Evolutionary conservation across 2,113 vertebrate species (phyloP), one percentile per base, ranked within the genome.

Genomic region (Butorides virescens): DNA sequence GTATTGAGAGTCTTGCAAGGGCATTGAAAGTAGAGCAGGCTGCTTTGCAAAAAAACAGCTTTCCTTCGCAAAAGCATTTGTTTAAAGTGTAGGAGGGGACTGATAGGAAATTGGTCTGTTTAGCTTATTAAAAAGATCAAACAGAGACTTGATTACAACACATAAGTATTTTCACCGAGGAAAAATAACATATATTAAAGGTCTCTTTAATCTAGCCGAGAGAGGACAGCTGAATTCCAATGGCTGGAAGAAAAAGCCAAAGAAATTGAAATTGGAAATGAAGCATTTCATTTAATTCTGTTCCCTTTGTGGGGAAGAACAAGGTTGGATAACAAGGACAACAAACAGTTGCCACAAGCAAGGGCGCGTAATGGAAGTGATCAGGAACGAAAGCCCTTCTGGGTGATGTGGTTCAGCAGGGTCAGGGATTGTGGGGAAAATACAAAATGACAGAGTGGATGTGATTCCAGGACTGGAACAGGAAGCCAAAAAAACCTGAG

Each of bases 71-170:
- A 90, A 87, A 88, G 5, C 18, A 37, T 84, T 88, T 81, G 72
- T 91, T 88, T 68, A 74, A 91, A 85, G 42, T 55, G 9, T 21
- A 82, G 55, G 67, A 88, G 62, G 75, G 15, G 11, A 42, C 62
- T 86, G 81, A 95, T 62, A 88, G 81, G 73, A 97, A 96, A 95
- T 94, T 26, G 25, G 26, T 70, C 71, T 85, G 84, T 96, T 95
- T 79, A 76, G 47, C 20, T 95, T 66, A 88, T 96, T 91, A 78
- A 62, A 87, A 89, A 95, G 95, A 95, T 95, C 86, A 95, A 95
- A 93, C 50, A 55, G 53, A 62, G 46, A 9, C 58, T 85, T 92
- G 89, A 93, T 97, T 96, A 62, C 42, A 71, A 42, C 58, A 62
- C 21, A 6, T 53, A 76, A 92, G 66, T 87, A 70, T 96, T 93